Conservation (phyloP, 2,113 vertebrate species). For the Dendropsophus ebraccatus region DNA sequence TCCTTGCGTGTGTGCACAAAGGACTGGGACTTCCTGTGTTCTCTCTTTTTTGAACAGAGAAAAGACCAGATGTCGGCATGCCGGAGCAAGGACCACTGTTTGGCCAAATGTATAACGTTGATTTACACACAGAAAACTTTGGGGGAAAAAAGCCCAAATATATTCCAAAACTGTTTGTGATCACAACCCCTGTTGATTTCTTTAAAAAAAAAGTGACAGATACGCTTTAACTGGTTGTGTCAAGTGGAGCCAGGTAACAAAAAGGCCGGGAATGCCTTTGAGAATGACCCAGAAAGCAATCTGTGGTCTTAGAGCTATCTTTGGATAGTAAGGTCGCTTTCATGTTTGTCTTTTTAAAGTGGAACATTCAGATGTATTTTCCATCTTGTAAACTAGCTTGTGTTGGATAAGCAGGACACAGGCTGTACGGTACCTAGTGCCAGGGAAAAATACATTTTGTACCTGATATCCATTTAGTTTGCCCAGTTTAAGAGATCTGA, state of each 20-base stretch:
- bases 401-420: constrained; percentile 22
- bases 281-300: constrained; percentile 22
- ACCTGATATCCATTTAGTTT: constrained; percentile 47
- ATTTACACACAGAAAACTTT: too few relatives aligned
- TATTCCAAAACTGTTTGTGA: too few relatives aligned
- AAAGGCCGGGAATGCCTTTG: constrained; percentile 3
- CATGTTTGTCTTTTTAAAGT: constrained; percentile 12
- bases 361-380: constrained; percentile 51
- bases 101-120: too few relatives aligned
- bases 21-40: too few relatives aligned
- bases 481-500: constrained; percentile 41
- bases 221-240: not conserved
- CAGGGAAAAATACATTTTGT: constrained; percentile 44
- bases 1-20: too few relatives aligned
- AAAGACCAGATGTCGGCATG: too few relatives aligned
- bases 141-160: too few relatives aligned
- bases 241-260: not conserved
- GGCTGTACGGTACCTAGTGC: constrained; percentile 21
- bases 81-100: too few relatives aligned
- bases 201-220: too few relatives aligned
- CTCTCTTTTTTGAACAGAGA: too few relatives aligned
- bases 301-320: not conserved
- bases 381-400: constrained; percentile 39
- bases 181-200: too few relatives aligned
- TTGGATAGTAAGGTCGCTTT: constrained; percentile 43